Evolutionary conservation across 2,113 vertebrate species (phyloP).

Genomic region (Crotalus helleri): DNA sequence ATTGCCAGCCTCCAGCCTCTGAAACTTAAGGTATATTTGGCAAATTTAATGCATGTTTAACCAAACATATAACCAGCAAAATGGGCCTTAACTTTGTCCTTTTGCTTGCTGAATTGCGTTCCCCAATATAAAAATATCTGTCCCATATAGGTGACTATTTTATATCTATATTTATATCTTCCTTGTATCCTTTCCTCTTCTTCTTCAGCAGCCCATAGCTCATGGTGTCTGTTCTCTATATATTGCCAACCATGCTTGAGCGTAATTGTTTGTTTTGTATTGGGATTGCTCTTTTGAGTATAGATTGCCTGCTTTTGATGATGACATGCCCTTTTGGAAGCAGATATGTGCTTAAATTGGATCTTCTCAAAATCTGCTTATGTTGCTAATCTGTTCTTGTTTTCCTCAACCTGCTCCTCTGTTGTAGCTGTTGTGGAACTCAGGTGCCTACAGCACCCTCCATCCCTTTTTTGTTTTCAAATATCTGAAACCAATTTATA

Average conservation of each 20-base stretch:
- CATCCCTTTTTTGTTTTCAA: too few species aligned
- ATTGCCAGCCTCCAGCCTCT: not conserved
- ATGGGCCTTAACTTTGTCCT: not conserved
- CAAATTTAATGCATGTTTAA: slow-evolving; percentile 7
- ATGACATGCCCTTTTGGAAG: not conserved
- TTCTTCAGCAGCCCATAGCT: too few species aligned
- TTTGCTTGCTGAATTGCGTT: not conserved
- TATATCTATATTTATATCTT: not conserved
- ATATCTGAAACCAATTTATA: too few species aligned
- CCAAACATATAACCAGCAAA: not conserved
- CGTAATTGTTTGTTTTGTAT: not conserved
- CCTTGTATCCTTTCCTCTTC: not conserved
- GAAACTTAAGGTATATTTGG: not conserved
- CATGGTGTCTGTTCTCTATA: too few species aligned
- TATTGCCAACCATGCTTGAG: not conserved
- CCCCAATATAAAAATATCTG: not conserved
- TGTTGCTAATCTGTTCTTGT: not conserved
- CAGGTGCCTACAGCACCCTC: too few species aligned
- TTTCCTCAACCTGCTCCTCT: not conserved
- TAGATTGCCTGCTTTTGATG: not conserved
- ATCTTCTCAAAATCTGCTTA: not conserved
- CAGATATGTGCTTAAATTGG: not conserved
- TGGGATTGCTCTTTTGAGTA: not conserved
- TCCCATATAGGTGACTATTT: not conserved
- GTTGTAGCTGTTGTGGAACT: too few species aligned